Percentiles rank a stretch among this genome's conserved stretches.
Conservation (phyloP, 2,113 vertebrate genomes). For the Clarias macrocephalus region DNA sequence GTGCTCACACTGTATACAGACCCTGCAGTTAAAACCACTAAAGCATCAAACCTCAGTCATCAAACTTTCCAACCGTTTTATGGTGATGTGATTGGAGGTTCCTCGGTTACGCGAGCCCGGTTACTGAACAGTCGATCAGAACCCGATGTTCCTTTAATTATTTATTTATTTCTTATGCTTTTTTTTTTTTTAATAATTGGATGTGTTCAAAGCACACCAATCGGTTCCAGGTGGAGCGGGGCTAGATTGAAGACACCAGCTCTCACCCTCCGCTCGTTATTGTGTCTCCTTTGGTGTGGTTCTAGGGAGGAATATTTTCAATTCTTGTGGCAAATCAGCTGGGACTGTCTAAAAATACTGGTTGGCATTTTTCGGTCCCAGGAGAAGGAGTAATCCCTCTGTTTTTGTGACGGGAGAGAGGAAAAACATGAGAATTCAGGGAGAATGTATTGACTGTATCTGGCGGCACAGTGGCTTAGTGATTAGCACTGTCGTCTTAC, state of each 20-base stretch:
- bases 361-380: not conserved
- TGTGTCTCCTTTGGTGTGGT: not conserved
- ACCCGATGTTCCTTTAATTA: not conserved
- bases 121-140: not conserved
- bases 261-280: not conserved
- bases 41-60: slow-evolving; percentile 19
- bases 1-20: not conserved
- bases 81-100: not conserved
- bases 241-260: not conserved
- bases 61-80: slow-evolving; percentile 13
- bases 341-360: not conserved
- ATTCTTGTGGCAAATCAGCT: not conserved
- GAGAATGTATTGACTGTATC: too few relatives aligned
- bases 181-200: not conserved
- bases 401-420: not conserved
- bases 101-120: not conserved
- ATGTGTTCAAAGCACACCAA: slow-evolving; percentile 2
- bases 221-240: not conserved
- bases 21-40: not conserved
- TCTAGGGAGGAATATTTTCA: not conserved
- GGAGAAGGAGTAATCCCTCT: not conserved
- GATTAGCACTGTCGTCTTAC: too few relatives aligned
- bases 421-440: not conserved
- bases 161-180: not conserved
- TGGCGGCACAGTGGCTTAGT: too few relatives aligned